Evolutionary conservation across 2,797 vertebrate genomes (phyloP).

Genomic region (Agapornis canus): DNA sequence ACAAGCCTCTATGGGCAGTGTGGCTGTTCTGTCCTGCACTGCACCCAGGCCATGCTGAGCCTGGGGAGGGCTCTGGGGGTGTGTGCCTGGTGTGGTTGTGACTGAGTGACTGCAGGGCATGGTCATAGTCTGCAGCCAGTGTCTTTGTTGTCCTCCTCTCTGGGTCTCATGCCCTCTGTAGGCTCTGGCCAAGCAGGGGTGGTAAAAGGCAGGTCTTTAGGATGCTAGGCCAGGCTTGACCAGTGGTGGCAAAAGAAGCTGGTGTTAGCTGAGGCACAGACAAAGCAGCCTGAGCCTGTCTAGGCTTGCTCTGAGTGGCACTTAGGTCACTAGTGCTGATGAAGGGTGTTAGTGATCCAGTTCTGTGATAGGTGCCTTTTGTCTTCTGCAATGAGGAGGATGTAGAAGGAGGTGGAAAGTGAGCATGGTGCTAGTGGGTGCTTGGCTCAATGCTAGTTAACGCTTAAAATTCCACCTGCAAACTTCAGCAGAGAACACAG

Average conservation of each 20-base stretch:
- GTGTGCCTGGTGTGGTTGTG: background rate
- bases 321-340: background rate
- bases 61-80: background rate
- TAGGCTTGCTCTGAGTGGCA: background rate
- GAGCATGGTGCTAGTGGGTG: background rate
- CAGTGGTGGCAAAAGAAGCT: background rate
- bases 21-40: background rate
- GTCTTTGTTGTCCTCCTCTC: background rate
- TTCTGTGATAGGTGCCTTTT: background rate
- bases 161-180: background rate
- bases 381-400: background rate
- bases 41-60: background rate
- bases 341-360: background rate
- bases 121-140: background rate
- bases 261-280: background rate
- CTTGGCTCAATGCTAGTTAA: background rate
- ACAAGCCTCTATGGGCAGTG: background rate
- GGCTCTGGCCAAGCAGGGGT: background rate
- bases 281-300: background rate
- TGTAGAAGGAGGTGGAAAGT: background rate
- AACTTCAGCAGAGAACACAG: background rate
- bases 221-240: background rate
- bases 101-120: background rate
- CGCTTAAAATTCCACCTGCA: background rate
- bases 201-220: background rate